These are phyloP conservation scores for Centropyge bicolor DNA, from an alignment of 2,797 vertebrate genomes.

Conservation along the genomic window DNA sequence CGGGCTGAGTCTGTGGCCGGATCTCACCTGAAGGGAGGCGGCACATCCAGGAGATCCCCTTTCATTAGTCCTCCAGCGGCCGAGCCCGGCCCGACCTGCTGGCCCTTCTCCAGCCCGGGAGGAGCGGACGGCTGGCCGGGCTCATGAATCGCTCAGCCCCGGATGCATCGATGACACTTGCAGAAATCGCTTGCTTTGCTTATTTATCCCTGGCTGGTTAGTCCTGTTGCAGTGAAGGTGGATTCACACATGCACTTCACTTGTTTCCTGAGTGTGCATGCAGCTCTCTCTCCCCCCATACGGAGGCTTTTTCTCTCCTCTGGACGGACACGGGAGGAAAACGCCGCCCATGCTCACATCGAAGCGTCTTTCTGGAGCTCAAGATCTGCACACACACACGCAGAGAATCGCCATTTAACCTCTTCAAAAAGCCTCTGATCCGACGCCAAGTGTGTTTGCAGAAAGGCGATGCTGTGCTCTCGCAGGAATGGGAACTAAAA, in stretches of 20 bases:
- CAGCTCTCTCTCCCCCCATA: conserved; percentile 36
- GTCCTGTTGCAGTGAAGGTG: background rate
- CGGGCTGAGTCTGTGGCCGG: conserved; percentile 15
- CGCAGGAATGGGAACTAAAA: conserved; percentile 34
- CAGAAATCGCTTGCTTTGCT: background rate
- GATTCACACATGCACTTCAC: conserved; percentile 40
- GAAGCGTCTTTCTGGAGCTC: background rate
- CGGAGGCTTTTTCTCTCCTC: conserved; percentile 35
- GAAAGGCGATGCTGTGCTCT: conserved; percentile 12
- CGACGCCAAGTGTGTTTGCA: background rate
- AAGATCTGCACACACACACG: background rate
- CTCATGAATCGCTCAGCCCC: conserved; percentile 22
- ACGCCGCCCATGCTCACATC: conserved; percentile 46
- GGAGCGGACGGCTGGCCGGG: conserved; percentile 38
- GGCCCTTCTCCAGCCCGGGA: conserved; percentile 50
- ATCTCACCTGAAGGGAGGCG: conserved; percentile 40
- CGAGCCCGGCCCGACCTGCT: conserved; percentile 44
- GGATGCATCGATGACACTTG: conserved; percentile 28
- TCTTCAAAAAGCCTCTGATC: no score
- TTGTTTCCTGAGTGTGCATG: conserved; percentile 56
- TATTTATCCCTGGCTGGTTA: background rate
- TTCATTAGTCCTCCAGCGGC: conserved; percentile 14
- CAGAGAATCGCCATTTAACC: no score
- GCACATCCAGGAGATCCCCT: conserved; percentile 50
- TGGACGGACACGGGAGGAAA: conserved; percentile 29